Percentiles rank a stretch among this genome's conserved stretches.
Conservation (phyloP, 2,888 invertebrate genomes). For the Cerastis rubricosa region DNA sequence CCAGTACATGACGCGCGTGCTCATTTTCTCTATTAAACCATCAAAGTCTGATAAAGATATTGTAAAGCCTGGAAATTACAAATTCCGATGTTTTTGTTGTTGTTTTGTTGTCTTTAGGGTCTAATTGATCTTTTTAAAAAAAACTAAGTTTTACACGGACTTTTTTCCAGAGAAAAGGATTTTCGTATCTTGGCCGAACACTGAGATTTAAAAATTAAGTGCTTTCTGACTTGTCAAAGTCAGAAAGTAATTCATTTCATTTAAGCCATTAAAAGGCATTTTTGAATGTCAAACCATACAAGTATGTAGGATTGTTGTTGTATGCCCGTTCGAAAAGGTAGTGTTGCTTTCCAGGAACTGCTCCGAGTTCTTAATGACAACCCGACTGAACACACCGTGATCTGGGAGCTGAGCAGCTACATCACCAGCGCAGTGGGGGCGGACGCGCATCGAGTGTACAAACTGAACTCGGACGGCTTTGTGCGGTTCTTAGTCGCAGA, state of each 20-base stretch:
- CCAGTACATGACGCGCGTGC: neutral
- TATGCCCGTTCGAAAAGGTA: neutral
- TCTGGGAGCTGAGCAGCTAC: conserved; percentile 92
- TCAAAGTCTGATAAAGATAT: neutral
- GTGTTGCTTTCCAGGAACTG: conserved; percentile 85
- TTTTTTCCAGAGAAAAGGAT: neutral
- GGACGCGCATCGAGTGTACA: conserved; percentile 91
- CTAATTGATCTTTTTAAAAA: neutral
- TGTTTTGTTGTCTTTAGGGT: neutral
- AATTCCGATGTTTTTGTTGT: neutral
- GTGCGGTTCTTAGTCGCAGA: conserved; percentile 73
- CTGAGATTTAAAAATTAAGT: neutral
- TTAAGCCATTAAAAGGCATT: no score
- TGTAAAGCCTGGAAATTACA: neutral
- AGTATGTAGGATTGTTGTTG: neutral
- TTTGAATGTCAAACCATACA: neutral
- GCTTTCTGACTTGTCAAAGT: neutral
- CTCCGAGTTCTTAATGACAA: conserved; percentile 91
- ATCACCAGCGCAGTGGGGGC: conserved; percentile 92
- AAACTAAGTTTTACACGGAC: neutral
- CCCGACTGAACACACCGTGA: conserved; percentile 91
- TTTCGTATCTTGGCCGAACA: neutral
- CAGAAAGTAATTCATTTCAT: neutral
- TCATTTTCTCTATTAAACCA: neutral
- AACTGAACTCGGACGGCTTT: conserved; percentile 74